A percentile compares a stretch with the other conserved stretches of the same genome.
These are phyloP conservation scores for Tetramorium parvispinum DNA, from an alignment of 1,140 invertebrate species.

Conservation along the genomic window DNA sequence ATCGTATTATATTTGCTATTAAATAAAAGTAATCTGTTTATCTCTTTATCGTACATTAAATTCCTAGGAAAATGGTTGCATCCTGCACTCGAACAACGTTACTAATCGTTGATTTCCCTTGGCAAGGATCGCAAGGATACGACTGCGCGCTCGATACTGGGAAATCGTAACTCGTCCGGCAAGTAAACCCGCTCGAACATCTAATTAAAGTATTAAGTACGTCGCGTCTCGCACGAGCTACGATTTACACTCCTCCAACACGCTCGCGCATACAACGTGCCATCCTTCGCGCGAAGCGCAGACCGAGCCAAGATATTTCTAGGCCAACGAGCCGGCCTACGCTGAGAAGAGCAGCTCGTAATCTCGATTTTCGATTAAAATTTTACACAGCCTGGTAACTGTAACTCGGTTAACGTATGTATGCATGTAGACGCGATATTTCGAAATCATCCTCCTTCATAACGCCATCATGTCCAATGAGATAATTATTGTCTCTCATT, in stretches of 20 bases:
- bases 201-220: slow-evolving; percentile 62
- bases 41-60: background rate
- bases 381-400: slow-evolving; percentile 69
- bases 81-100: slow-evolving; percentile 11
- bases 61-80: slow-evolving; percentile 19
- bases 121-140: slow-evolving; percentile 18
- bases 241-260: slow-evolving; percentile 37
- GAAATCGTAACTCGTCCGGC: slow-evolving; percentile 35
- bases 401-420: slow-evolving; percentile 56
- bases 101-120: slow-evolving; percentile 51
- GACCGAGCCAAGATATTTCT: slow-evolving; percentile 48
- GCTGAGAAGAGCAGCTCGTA: slow-evolving; percentile 30
- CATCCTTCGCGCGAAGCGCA: background rate
- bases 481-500: background rate
- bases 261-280: background rate
- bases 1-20: background rate
- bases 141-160: background rate
- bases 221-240: slow-evolving; percentile 53
- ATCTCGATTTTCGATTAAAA: slow-evolving; percentile 73
- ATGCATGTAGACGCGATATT: too few species aligned
- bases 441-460: background rate
- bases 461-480: background rate
- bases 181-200: slow-evolving; percentile 39
- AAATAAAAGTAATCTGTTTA: background rate
- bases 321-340: slow-evolving; percentile 68